These are phyloP conservation scores for Indicator indicator DNA, from an alignment of 2,113 vertebrate genomes.

Conservation along the genomic window DNA sequence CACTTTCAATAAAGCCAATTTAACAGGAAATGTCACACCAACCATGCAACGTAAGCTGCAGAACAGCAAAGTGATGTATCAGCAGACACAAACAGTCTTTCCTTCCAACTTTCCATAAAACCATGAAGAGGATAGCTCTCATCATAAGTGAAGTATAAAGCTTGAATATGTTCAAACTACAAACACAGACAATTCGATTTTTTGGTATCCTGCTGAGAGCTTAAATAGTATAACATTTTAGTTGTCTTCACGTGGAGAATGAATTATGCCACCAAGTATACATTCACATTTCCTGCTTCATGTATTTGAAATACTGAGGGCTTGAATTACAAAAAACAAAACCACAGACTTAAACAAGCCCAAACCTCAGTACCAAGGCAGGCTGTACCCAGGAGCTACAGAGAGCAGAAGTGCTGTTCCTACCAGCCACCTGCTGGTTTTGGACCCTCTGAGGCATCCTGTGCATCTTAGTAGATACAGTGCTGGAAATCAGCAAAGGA, in stretches of 20 bases:
- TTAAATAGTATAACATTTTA: neutral
- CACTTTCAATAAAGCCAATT: neutral
- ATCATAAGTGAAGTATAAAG: neutral
- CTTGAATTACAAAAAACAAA: neutral
- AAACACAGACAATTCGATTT: neutral
- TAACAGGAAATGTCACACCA: constrained; percentile 4
- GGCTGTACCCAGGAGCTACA: neutral
- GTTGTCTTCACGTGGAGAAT: neutral
- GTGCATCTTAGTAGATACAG: neutral
- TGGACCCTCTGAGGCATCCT: neutral
- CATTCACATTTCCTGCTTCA: neutral
- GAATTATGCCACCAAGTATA: neutral
- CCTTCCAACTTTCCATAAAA: neutral
- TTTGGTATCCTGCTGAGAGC: neutral
- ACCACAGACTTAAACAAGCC: neutral
- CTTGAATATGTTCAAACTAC: neutral
- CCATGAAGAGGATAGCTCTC: neutral
- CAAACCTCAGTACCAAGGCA: neutral
- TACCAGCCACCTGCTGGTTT: neutral
- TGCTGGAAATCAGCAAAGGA: neutral
- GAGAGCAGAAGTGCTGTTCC: neutral
- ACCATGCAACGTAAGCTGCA: neutral
- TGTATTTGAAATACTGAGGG: neutral
- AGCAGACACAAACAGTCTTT: neutral
- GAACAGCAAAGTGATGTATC: neutral